phyloP scores from a whole-genome alignment of 2,888 invertebrate genomes.

The Xylota segnis region DNA sequence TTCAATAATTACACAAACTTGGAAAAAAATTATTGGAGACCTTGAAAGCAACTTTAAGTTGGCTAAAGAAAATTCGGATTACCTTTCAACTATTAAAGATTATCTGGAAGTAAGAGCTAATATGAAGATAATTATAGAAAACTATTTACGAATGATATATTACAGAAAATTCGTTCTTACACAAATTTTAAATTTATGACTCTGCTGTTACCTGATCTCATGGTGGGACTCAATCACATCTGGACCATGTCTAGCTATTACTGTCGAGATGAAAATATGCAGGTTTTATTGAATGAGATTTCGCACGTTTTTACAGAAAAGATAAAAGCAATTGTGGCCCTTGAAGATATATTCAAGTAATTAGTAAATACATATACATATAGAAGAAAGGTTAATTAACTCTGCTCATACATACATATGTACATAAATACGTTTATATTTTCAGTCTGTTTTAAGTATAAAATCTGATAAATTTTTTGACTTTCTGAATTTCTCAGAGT shows the following conservation, averaged over 20 bases:
- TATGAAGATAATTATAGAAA: neutral
- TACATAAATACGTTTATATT: neutral
- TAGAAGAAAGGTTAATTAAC: too few relatives aligned
- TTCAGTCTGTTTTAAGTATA: too few relatives aligned
- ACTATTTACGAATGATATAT: conserved; percentile 24
- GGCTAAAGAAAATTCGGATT: conserved; percentile 84
- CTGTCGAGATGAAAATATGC: conserved; percentile 93
- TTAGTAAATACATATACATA: neutral
- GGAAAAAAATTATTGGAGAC: conserved; percentile 78
- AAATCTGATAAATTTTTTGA: too few relatives aligned
- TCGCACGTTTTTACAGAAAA: conserved; percentile 93
- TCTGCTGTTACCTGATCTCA: conserved; percentile 90
- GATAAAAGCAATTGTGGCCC: conserved; percentile 89
- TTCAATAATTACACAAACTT: conserved; percentile 79
- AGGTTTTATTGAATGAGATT: conserved; percentile 92
- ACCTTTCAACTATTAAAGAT: conserved; percentile 83
- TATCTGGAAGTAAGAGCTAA: conserved; percentile 84
- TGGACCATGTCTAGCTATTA: conserved; percentile 96
- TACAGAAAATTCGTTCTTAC: conserved; percentile 89
- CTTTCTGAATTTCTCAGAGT: too few relatives aligned
- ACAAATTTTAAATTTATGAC: conserved; percentile 90
- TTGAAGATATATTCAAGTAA: conserved; percentile 91
- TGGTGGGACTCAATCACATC: conserved; percentile 94
- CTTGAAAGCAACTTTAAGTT: conserved; percentile 80
- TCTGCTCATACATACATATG: neutral